Evolutionary conservation across 2,113 vertebrate genomes (phyloP), one percentile per base, ranked within the genome.

Genomic region (Gymnorhina tibicen): DNA sequence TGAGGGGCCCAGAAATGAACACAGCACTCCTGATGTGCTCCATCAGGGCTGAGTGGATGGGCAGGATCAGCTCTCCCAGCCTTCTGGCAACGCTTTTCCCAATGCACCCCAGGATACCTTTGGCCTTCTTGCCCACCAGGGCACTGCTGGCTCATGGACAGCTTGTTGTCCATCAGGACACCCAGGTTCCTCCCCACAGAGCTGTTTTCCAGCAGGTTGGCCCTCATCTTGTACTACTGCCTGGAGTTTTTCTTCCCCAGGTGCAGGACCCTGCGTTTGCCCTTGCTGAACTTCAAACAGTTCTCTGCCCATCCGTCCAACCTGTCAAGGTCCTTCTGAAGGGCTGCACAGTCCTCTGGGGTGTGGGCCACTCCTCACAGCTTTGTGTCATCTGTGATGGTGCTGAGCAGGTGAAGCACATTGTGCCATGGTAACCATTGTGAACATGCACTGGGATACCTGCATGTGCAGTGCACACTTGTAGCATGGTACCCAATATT

Each of bases 351-450:
- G 7, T 6, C 14, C 24, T 53, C 35, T 49, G 70, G 18, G 11
- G 4, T 23, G 5, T 35, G 30, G 21, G 41, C 21, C 9, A 11
- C 11, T 62, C 21, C 20, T 47, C 39, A 22, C n/a, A 83, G 21
- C 17, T n/a, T 35, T 35, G 30, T 27, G 46, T 6, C n/a, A 41
- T 6, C 39, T 30, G 11, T 21, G 20, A 47, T 18, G 0, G 1
- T 32, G n/a, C 30, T 35, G 53, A 69, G 55, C 47, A 76, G 21
- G n/a, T 30, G 21, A 17, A 77, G 18, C 5, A 1, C 16, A 59
- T 1, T 5, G 2, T 52, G 14, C 10, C 22, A 14, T 37, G 41
- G 35, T 26, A 53, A 84, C 30, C 16, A 9, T 2, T 1, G 3
- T 30, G 52, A 58, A 56, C 13, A 16, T 1, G 15, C 27, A 14